Percentiles rank a stretch among this genome's conserved stretches.
Conservation (phyloP, 2,113 vertebrate genomes). For the Oncorhynchus tshawytscha region DNA sequence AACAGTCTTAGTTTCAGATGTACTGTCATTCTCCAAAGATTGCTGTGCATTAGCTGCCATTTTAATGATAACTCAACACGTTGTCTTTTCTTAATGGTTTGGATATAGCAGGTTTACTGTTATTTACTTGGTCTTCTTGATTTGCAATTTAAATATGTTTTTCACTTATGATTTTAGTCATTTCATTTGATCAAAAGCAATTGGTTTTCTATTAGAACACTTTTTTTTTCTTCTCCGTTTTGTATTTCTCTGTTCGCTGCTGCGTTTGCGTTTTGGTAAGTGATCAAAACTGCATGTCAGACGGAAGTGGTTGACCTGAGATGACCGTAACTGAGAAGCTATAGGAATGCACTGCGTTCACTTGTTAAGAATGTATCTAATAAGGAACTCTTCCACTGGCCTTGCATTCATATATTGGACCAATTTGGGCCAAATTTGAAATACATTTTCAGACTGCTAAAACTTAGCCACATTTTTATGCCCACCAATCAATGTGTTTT, state of each 20-base stretch:
- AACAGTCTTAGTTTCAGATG: background rate
- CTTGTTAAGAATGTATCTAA: slow-evolving; percentile 54
- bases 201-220: slow-evolving; percentile 45
- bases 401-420: slow-evolving; percentile 19
- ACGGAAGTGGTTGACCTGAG: slow-evolving; percentile 77
- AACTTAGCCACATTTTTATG: background rate
- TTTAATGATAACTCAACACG: slow-evolving; percentile 2
- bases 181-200: slow-evolving; percentile 47
- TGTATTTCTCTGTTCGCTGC: slow-evolving; percentile 79
- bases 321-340: slow-evolving; percentile 43
- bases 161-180: background rate
- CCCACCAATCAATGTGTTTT: slow-evolving; percentile 1
- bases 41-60: background rate
- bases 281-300: slow-evolving; percentile 78
- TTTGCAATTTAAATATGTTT: slow-evolving; percentile 1
- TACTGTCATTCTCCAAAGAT: background rate
- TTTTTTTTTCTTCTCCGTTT: slow-evolving; percentile 71
- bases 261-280: slow-evolving; percentile 84
- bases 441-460: background rate
- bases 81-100: slow-evolving; percentile 14
- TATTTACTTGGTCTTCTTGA: background rate
- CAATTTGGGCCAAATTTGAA: background rate
- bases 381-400: slow-evolving; percentile 76
- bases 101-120: slow-evolving; percentile 8
- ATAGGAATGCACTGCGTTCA: slow-evolving; percentile 64